phyloP scores from a whole-genome alignment of 2,888 invertebrate genomes.

The Amblyjoppa proteus region DNA sequence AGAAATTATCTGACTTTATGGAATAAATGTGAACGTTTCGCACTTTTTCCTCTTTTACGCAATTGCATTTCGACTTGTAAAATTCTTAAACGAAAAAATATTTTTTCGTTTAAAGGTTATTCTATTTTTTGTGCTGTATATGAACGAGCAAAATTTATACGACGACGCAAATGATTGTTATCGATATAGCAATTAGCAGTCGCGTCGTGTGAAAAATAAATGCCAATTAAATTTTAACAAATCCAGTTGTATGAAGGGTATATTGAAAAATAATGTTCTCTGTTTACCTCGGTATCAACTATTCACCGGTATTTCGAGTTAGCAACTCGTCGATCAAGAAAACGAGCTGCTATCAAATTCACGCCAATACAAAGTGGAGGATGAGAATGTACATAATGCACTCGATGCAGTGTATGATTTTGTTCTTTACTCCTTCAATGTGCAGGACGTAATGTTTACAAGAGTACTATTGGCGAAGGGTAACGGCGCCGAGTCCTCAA shows the following conservation, averaged over 20 bases:
- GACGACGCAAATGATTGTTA: slow-evolving; percentile 2
- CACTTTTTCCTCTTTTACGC: not conserved
- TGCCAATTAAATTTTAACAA: slow-evolving; percentile 26
- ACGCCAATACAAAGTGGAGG: not conserved
- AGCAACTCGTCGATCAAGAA: not conserved
- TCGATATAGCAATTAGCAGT: not conserved
- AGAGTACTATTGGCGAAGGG: not conserved
- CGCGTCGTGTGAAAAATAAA: not conserved
- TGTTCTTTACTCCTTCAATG: not conserved
- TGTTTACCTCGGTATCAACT: not conserved
- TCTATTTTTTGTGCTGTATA: not conserved
- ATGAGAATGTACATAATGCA: not conserved
- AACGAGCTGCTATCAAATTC: not conserved
- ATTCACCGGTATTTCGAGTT: not conserved
- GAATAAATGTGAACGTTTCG: slow-evolving; percentile 41
- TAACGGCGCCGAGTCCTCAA: not conserved
- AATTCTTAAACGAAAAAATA: not conserved
- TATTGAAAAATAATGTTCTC: slow-evolving; percentile 2
- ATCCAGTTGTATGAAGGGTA: not conserved
- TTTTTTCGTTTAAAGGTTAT: not conserved
- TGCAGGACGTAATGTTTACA: not conserved
- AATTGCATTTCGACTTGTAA: not conserved
- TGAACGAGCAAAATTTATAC: not conserved
- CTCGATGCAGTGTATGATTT: not conserved
- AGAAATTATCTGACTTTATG: slow-evolving; percentile 49